phyloP scores from a whole-genome alignment of 1,140 invertebrate genomes.

The Eriosoma lanigerum region DNA sequence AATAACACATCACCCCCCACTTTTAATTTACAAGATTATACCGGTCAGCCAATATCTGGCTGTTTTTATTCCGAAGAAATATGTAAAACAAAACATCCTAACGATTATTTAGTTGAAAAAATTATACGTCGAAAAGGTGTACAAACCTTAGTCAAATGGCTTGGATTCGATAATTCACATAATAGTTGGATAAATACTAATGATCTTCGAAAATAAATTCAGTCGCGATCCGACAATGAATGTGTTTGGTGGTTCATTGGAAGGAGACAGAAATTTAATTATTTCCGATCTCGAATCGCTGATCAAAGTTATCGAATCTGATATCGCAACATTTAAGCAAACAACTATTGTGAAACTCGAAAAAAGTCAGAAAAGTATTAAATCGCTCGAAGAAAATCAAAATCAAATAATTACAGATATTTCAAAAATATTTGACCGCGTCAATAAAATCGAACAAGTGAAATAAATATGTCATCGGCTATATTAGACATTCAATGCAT shows the following conservation, averaged over 20 bases:
- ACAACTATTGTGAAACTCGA: too few species aligned
- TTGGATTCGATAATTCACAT: constrained; percentile 43
- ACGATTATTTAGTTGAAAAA: constrained; percentile 60
- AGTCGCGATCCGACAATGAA: background rate
- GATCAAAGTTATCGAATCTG: too few species aligned
- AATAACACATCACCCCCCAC: constrained; percentile 30
- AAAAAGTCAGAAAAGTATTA: too few species aligned
- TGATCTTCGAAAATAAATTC: background rate
- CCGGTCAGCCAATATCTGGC: constrained; percentile 25
- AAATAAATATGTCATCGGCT: background rate
- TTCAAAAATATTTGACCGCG: too few species aligned
- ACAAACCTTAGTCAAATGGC: constrained; percentile 52
- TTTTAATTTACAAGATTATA: constrained; percentile 45
- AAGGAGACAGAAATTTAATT: background rate
- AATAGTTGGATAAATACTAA: constrained; percentile 27
- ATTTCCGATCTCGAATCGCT: too few species aligned
- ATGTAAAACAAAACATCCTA: constrained; percentile 57
- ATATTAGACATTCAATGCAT: constrained; percentile 14
- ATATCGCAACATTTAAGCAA: too few species aligned
- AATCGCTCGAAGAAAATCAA: too few species aligned
- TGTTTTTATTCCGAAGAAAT: constrained; percentile 52
- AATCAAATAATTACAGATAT: too few species aligned
- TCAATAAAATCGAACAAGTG: too few species aligned
- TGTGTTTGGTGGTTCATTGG: background rate
- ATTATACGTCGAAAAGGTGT: constrained; percentile 48